Conservation (phyloP, 2,888 invertebrate genomes). For the Cephus pulcher region DNA sequence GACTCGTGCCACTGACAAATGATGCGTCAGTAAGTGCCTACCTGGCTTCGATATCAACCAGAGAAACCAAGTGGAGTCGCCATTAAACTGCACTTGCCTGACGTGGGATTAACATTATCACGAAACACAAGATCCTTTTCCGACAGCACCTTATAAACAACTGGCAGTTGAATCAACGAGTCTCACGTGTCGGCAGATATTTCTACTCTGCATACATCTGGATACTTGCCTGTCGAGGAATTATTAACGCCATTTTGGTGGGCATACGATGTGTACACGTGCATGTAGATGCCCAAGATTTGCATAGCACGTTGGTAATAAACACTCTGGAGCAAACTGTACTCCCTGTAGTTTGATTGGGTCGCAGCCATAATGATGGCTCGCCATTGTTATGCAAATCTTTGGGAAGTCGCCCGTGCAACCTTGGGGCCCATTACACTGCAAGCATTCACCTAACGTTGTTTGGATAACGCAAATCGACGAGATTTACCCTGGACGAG, state of each 20-base stretch:
- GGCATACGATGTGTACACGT: neutral
- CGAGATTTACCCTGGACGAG: conserved; percentile 10
- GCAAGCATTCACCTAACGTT: conserved; percentile 28
- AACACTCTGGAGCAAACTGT: conserved; percentile 58
- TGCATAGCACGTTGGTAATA: conserved; percentile 43
- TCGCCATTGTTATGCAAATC: conserved; percentile 64
- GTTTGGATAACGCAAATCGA: conserved; percentile 46
- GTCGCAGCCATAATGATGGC: conserved; percentile 56
- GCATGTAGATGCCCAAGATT: conserved; percentile 20
- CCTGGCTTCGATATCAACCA: neutral
- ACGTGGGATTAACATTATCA: neutral
- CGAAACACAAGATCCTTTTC: neutral
- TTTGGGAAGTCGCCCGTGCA: conserved; percentile 46
- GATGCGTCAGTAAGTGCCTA: conserved; percentile 3
- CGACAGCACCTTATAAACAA: neutral
- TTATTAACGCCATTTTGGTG: neutral
- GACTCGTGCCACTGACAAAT: conserved; percentile 34
- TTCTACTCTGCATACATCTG: neutral
- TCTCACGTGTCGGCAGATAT: neutral
- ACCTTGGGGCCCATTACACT: conserved; percentile 47
- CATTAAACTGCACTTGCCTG: neutral
- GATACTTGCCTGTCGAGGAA: neutral
- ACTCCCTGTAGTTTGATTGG: conserved; percentile 60
- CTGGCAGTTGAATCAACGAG: neutral
- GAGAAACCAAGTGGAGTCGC: neutral